Base-by-base conservation (phyloP, 2,888 invertebrate species). In the Amphipoea lucens region DNA sequence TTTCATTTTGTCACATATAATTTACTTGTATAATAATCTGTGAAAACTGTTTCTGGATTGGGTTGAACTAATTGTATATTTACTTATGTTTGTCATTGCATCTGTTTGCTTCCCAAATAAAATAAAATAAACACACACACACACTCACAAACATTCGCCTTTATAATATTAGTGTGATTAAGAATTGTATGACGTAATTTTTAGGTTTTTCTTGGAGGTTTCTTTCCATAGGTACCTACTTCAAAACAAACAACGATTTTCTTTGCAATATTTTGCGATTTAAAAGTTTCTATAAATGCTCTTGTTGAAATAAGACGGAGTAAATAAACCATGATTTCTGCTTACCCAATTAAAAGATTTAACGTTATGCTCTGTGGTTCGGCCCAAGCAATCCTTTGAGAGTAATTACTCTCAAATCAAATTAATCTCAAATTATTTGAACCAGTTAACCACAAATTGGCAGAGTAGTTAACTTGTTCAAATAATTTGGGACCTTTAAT, bases 331-430 rank as follows among this genome's bases (percentile, higher is more conserved):
- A n/a, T 63, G 11, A 71, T 6, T 40, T n/a, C n/a, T 62, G 20
- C n/a, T 20, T 20, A 40, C n/a, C n/a, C 6, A 54, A 23, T 57
- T 9, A n/a, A 62, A 71, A n/a, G 6, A n/a, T 17, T 62, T 42
- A 6, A 29, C 40, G 71, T n/a, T n/a, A 62, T 20, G 62, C 6
- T 20, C 40, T 48, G 76, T 42, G 68, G 75, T 80, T 63, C 0
- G 36, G 2, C 3, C 40, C 36, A 57, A 63, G 75, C 54, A 69
- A 40, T 60, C 83, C 83, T 81, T 76, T 82, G 68, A 51, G 36
- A 51, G 71, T 62, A 67, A 66, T 81, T 63, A 83, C 48, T 62
- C n/a, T n/a, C 48, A 48, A 48, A 48, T 48, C 48, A 0, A 48
- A 2, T 48, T 48, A 12, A 48, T 48, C 3, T 48, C 48, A 48